Percentiles rank a stretch among this genome's conserved stretches.
Conservation (phyloP, 2,113 vertebrate genomes). For the Nanorana parkeri region DNA sequence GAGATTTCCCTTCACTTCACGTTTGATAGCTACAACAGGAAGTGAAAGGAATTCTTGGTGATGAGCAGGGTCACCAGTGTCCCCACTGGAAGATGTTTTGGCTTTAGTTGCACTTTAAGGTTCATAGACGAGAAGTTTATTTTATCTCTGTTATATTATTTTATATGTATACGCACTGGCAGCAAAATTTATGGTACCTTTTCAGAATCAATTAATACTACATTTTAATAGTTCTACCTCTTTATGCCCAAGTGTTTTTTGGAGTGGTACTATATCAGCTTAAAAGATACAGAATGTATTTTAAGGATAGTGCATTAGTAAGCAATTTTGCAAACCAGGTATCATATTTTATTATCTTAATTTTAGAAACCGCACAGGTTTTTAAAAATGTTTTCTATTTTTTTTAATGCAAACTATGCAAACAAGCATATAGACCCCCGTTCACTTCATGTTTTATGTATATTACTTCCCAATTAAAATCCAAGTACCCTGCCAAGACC, state of each 20-base stretch:
- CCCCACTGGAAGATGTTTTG: too few species aligned
- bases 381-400: constrained; percentile 21
- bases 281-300: not conserved
- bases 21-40: too few species aligned
- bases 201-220: constrained; percentile 8
- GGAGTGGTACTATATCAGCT: constrained; percentile 2
- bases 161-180: too few species aligned
- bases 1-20: too few species aligned
- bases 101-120: too few species aligned
- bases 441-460: constrained; percentile 35
- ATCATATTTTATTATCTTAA: constrained; percentile 30
- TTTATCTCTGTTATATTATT: too few species aligned
- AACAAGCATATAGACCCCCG: not conserved
- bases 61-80: too few species aligned
- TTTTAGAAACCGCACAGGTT: not conserved
- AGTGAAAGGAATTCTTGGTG: too few species aligned
- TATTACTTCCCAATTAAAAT: constrained; percentile 30
- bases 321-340: constrained; percentile 11
- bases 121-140: too few species aligned
- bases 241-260: constrained; percentile 14
- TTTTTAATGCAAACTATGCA: constrained; percentile 24
- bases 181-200: not conserved
- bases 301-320: constrained; percentile 10
- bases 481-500: constrained; percentile 24
- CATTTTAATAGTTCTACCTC: not conserved